A percentile compares a stretch with the other conserved stretches of the same genome.
These are phyloP conservation scores for Auanema sp. DNA, from an alignment of 2,888 invertebrate species.

Conservation along the genomic window DNA sequence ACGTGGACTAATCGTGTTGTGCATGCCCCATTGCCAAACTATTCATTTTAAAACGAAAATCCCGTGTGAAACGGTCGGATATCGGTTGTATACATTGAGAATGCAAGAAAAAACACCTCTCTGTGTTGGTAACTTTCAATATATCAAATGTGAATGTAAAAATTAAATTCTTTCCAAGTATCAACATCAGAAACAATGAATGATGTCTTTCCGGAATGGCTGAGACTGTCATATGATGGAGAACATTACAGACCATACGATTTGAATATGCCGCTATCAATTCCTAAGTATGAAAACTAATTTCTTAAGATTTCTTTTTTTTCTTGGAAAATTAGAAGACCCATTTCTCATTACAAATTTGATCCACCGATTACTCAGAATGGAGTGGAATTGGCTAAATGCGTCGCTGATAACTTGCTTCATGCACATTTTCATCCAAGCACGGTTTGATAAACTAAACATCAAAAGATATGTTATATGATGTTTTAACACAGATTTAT, in stretches of 20 bases:
- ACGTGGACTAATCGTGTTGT: conserved; percentile 5
- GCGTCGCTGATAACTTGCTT: conserved; percentile 7
- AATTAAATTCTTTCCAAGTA: background rate
- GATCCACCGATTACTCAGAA: conserved; percentile 17
- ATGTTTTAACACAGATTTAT: conserved; percentile 6
- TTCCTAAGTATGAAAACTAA: conserved; percentile 6
- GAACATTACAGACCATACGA: conserved; percentile 12
- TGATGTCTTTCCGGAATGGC: conserved; percentile 18
- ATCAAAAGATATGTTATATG: background rate
- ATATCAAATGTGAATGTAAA: background rate
- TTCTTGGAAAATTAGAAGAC: background rate
- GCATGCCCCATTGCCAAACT: background rate
- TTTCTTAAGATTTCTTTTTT: background rate
- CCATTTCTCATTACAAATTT: background rate
- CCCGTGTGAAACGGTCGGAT: background rate
- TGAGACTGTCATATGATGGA: conserved; percentile 17
- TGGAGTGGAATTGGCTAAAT: conserved; percentile 12
- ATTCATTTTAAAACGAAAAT: background rate
- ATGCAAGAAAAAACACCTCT: background rate
- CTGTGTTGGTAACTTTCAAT: background rate
- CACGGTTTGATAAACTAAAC: background rate
- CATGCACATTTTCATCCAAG: conserved; percentile 6
- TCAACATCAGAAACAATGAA: conserved; percentile 5
- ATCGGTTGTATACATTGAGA: too few relatives aligned
- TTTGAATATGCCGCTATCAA: conserved; percentile 15